These are phyloP conservation scores for Tetrao urogallus DNA, from an alignment of 2,113 vertebrate genomes.

Conservation along the genomic window DNA sequence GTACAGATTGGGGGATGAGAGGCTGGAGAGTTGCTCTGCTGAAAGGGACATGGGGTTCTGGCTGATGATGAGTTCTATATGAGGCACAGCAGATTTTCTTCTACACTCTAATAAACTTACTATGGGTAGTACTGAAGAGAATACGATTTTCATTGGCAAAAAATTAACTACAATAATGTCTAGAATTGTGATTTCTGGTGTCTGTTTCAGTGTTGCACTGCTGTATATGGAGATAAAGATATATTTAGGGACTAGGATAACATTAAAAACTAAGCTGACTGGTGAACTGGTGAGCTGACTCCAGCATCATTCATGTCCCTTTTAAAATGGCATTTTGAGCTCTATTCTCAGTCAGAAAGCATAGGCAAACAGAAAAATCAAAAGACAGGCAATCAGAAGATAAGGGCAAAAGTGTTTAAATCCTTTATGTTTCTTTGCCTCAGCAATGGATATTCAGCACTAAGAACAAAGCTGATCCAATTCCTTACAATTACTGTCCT, in stretches of 20 bases:
- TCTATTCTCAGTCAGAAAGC: neutral
- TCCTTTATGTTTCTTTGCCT: neutral
- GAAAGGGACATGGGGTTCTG: too few relatives aligned
- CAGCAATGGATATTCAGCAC: neutral
- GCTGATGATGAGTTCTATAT: too few relatives aligned
- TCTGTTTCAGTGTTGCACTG: neutral
- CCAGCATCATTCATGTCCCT: neutral
- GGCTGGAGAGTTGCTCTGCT: too few relatives aligned
- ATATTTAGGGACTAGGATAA: neutral
- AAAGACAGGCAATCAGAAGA: neutral
- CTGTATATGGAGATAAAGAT: neutral
- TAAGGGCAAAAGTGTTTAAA: neutral
- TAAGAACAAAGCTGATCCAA: rapidly evolving
- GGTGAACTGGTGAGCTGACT: neutral
- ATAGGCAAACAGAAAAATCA: neutral
- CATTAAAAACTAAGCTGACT: neutral
- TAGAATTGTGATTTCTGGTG: neutral
- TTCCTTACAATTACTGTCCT: neutral
- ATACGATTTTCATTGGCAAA: neutral
- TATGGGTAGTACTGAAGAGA: neutral
- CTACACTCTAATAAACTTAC: neutral
- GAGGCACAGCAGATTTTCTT: neutral
- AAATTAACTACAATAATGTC: neutral
- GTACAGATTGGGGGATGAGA: too few relatives aligned
- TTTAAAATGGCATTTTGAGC: neutral